Percentiles rank a stretch among this genome's conserved stretches.
phyloP scores from a whole-genome alignment of 2,113 vertebrate species.

The Apeltes quadracus region DNA sequence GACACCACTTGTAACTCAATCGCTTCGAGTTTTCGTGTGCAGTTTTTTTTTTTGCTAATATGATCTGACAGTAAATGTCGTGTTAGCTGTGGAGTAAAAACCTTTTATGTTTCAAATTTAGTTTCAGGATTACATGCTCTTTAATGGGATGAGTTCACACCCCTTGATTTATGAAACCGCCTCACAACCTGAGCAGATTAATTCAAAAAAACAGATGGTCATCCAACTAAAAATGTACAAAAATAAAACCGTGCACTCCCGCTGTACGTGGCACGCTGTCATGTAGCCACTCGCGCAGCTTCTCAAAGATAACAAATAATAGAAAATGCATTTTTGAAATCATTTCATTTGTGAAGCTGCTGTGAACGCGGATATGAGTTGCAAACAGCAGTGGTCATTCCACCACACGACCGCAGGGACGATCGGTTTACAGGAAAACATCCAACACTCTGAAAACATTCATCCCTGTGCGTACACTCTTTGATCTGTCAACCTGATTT shows the following conservation, averaged over 20 bases:
- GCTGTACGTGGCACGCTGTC: slow-evolving; percentile 11
- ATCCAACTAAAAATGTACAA: slow-evolving; percentile 44
- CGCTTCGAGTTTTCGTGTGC: slow-evolving; percentile 16
- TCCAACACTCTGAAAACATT: slow-evolving; percentile 63
- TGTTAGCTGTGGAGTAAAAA: slow-evolving; percentile 33
- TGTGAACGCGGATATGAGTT: slow-evolving; percentile 45
- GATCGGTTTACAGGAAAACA: slow-evolving; percentile 58
- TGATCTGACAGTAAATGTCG: slow-evolving; percentile 66
- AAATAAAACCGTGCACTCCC: slow-evolving; percentile 10
- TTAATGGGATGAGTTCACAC: slow-evolving; percentile 61
- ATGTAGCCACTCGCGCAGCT: slow-evolving; percentile 25
- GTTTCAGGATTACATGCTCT: slow-evolving; percentile 65
- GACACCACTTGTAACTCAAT: slow-evolving; percentile 1
- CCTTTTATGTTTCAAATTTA: slow-evolving; percentile 74
- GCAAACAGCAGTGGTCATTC: slow-evolving; percentile 60
- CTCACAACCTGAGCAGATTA: slow-evolving; percentile 50
- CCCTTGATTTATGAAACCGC: slow-evolving; percentile 43
- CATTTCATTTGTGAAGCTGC: slow-evolving; percentile 9
- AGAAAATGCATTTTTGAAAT: slow-evolving; percentile 32
- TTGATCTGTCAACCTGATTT: slow-evolving; percentile 67
- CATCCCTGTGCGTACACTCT: slow-evolving; percentile 38
- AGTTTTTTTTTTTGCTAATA: slow-evolving; percentile 50
- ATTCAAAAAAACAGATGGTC: slow-evolving; percentile 43
- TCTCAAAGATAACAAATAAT: slow-evolving; percentile 40
- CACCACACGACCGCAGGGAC: slow-evolving; percentile 48